Percentiles rank a stretch among this genome's conserved stretches.
Evolutionary conservation across 2,888 invertebrate genomes (phyloP).

Genomic region (Desoria tigrina): DNA sequence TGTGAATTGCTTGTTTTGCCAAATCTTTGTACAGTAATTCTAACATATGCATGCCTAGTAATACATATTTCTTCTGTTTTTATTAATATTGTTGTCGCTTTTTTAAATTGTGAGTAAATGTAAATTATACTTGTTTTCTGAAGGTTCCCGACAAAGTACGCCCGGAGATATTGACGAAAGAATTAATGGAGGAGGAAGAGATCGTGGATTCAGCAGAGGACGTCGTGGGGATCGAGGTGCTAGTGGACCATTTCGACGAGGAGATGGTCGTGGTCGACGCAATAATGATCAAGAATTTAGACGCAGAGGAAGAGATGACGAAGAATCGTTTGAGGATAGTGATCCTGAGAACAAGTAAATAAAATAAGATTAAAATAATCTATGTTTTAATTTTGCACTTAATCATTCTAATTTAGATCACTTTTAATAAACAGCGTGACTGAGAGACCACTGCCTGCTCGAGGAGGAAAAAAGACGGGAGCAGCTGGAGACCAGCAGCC

Average conservation of each 20-base stretch:
- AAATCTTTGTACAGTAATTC: not conserved
- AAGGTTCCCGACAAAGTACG: conserved; percentile 52
- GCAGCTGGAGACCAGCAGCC: conserved; percentile 48
- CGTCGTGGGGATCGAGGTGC: conserved; percentile 39
- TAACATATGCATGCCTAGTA: not conserved
- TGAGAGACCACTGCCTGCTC: conserved; percentile 37
- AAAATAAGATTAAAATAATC: not conserved
- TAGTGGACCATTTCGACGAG: conserved; percentile 35
- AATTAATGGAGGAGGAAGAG: conserved; percentile 43
- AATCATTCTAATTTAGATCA: conserved; percentile 5
- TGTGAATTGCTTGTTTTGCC: conserved; percentile 17
- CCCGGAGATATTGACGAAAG: conserved; percentile 53
- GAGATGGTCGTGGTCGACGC: conserved; percentile 32
- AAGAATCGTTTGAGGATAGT: conserved; percentile 43
- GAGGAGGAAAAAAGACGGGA: conserved; percentile 44
- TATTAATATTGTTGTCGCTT: not conserved
- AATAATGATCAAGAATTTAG: conserved; percentile 43
- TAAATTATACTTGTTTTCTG: too few species aligned
- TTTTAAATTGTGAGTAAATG: too few species aligned
- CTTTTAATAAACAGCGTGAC: conserved; percentile 37
- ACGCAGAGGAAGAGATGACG: conserved; percentile 43
- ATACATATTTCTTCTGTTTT: too few species aligned
- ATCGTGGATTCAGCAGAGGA: conserved; percentile 39
- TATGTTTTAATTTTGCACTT: not conserved
- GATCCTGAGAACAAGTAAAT: conserved; percentile 45